Conservation (phyloP, 2,113 vertebrate species). For the Peromyscus leucopus region DNA sequence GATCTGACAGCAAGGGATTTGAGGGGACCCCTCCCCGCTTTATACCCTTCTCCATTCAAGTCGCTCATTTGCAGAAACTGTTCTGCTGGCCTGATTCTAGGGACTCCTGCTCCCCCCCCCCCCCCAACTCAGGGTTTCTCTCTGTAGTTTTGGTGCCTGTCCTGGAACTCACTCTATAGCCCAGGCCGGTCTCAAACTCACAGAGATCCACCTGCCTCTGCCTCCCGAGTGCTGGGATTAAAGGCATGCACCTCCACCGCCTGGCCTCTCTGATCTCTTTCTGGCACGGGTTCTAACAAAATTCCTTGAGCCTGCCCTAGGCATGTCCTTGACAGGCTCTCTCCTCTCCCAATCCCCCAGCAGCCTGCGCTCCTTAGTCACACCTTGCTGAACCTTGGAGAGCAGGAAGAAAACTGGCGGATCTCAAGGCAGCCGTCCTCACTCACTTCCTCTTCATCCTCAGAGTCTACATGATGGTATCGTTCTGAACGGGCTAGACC, state of each 20-base stretch:
- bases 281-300: not conserved
- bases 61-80: not conserved
- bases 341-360: not conserved
- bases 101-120: not conserved
- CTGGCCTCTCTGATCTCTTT: not conserved
- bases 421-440: slow-evolving; percentile 97
- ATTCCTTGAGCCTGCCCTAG: not conserved
- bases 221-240: too few species aligned
- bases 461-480: slow-evolving; percentile 97
- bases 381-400: slow-evolving; percentile 97
- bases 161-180: too few species aligned
- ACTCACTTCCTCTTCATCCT: slow-evolving; percentile 97
- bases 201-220: too few species aligned
- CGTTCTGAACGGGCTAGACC: slow-evolving; percentile 94
- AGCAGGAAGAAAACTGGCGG: slow-evolving; percentile 98
- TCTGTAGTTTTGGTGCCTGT: too few species aligned
- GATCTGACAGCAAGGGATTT: not conserved
- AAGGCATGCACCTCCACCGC: too few species aligned
- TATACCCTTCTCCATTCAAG: not conserved
- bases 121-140: too few species aligned
- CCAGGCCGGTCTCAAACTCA: too few species aligned
- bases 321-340: not conserved
- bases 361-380: not conserved
- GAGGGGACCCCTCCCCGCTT: not conserved
- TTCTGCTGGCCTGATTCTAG: not conserved